Conservation (phyloP, 2,888 invertebrate species). For the Parnassius apollo region DNA sequence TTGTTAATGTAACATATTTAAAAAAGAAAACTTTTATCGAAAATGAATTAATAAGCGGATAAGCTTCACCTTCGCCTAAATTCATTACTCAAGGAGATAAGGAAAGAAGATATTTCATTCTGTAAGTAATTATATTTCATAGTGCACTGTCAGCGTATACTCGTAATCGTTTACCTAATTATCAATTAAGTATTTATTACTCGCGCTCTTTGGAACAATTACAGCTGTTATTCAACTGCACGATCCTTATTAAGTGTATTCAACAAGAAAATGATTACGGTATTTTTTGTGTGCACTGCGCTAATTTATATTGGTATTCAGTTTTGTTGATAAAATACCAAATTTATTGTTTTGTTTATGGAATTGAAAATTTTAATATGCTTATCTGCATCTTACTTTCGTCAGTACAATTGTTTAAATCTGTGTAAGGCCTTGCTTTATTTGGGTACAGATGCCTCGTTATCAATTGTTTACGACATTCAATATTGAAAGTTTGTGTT, state of each 20-base stretch:
- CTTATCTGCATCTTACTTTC: conserved; percentile 20
- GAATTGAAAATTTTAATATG: conserved; percentile 11
- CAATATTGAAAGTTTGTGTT: too few species aligned
- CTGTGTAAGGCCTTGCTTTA: conserved; percentile 2
- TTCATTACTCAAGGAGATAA: conserved; percentile 37
- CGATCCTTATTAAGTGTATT: conserved; percentile 21
- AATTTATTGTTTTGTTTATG: conserved; percentile 8
- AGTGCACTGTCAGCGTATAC: conserved; percentile 30
- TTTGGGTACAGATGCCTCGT: background rate
- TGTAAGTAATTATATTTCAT: conserved; percentile 38
- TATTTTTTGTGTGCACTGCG: background rate
- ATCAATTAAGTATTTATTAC: conserved; percentile 37
- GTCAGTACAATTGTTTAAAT: conserved; percentile 12
- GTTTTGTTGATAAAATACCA: background rate
- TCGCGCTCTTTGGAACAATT: conserved; percentile 42
- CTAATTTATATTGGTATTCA: background rate
- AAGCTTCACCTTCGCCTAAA: conserved; percentile 34
- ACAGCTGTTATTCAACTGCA: conserved; percentile 23
- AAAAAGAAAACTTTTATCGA: conserved; percentile 10
- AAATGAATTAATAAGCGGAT: conserved; percentile 29
- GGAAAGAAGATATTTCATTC: conserved; percentile 20
- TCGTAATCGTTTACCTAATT: conserved; percentile 37
- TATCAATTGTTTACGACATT: background rate
- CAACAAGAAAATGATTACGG: conserved; percentile 18
- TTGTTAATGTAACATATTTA: background rate